phyloP scores from a whole-genome alignment of 1,140 invertebrate species.

The Bombus sibiricus region DNA sequence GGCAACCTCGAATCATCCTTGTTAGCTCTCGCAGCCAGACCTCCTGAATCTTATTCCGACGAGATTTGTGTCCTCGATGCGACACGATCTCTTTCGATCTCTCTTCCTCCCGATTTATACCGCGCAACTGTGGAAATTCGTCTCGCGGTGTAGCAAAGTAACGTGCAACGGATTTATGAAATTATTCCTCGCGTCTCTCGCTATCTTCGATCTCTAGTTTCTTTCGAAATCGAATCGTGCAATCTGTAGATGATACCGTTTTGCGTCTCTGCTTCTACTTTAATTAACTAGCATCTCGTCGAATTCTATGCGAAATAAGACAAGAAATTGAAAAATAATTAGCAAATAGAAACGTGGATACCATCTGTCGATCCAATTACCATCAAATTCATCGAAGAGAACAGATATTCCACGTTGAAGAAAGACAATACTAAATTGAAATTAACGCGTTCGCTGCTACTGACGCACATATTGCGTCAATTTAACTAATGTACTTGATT shows the following conservation, averaged over 20 bases:
- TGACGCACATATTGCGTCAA: too few species aligned
- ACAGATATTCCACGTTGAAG: too few species aligned
- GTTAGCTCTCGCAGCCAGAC: constrained; percentile 36
- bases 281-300: neutral
- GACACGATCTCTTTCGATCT: neutral
- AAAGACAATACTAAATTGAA: too few species aligned
- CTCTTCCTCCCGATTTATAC: neutral
- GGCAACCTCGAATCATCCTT: constrained; percentile 46
- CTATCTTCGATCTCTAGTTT: neutral
- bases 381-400: too few species aligned
- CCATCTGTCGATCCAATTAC: too few species aligned
- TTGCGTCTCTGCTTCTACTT: neutral
- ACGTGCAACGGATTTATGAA: neutral
- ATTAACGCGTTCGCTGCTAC: too few species aligned
- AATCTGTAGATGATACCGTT: neutral
- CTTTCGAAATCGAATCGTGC: neutral
- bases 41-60: constrained; percentile 27
- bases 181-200: neutral
- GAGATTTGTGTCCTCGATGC: constrained; percentile 21
- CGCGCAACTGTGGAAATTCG: neutral
- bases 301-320: neutral
- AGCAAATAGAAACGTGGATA: neutral
- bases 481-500: too few species aligned
- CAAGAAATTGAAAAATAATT: neutral
- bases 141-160: neutral